Base-by-base conservation (phyloP, 2,888 invertebrate species). In the Margaritifera margaritifera region DNA sequence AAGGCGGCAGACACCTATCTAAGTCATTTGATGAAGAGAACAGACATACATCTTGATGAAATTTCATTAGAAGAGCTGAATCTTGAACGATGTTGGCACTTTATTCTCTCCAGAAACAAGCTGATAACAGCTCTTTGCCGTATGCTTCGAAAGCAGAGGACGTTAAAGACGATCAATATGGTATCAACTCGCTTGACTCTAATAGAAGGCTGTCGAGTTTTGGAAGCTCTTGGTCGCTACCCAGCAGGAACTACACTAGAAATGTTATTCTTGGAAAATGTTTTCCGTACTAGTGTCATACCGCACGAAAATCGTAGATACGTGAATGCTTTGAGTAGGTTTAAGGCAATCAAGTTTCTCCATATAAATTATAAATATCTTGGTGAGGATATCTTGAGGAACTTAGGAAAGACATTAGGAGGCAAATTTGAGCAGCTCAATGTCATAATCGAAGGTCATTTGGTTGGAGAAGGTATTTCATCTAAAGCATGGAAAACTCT, bases 81-180 rank as follows among this genome's bases (percentile, higher is more conserved):
- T 20, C 72, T 80, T 73, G 79, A 79, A 52, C 73, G 74, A 56
- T 65, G 72, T 55, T 80, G 80, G 79, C 79, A 78, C 62, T 78
- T 77, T 56, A 71, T 75, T 19, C 61, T 77, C 6, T 78, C 80
- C 0, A 69, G 78, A 31, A 77, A 79, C 57, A 66, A 77, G 27
- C 64, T 80, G 0, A 56, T 78, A 2, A 61, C 75, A 5, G 69
- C 78, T 3, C 31, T 80, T 2, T 79, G 80, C 66, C 64, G 73
- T 64, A 71, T 81, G 72, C 63, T 79, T 8, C 42, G 79, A 51
- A 74, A 77, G 53, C 75, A 78, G 31, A 71, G 71, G n/a, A 63
- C 62, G 58, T 27, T 81, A 4, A 70, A 74, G n/a, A 51, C 69
- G 6, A 66, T 77, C 3, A 78, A 74, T 54, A 22, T 79, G 25